Conservation (phyloP, 2,888 invertebrate species). For the Lochmaea capreae region DNA sequence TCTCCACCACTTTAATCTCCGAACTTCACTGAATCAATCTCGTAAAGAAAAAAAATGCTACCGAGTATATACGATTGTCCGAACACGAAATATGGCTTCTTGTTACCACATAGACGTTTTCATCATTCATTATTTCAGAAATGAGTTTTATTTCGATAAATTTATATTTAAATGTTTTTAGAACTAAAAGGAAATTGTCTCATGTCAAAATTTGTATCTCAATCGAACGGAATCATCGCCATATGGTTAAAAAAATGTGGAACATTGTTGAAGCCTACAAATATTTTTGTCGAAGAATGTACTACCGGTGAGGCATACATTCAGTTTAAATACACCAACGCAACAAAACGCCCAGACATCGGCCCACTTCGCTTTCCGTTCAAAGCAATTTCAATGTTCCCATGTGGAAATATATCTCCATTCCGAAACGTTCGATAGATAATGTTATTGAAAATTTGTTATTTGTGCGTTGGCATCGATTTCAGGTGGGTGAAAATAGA, state of each 20-base stretch:
- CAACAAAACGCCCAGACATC: slow-evolving; percentile 45
- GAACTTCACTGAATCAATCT: slow-evolving; percentile 16
- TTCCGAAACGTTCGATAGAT: not conserved
- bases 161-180: not conserved
- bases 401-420: not conserved
- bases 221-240: too few species aligned
- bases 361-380: slow-evolving; percentile 34
- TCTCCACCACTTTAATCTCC: not conserved
- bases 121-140: slow-evolving; percentile 5
- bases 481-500: too few species aligned
- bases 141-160: not conserved
- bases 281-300: slow-evolving; percentile 25
- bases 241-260: not conserved
- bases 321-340: slow-evolving; percentile 47
- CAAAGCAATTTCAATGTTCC: not conserved
- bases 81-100: slow-evolving; percentile 19
- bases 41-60: not conserved
- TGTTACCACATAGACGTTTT: slow-evolving; percentile 19
- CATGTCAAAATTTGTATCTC: too few species aligned
- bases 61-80: slow-evolving; percentile 14
- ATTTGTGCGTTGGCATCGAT: not conserved
- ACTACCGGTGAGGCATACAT: slow-evolving; percentile 31
- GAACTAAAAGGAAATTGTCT: too few species aligned
- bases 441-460: not conserved
- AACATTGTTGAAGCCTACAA: not conserved